A percentile compares a stretch with the other conserved stretches of the same genome.
Conservation (phyloP, 2,797 vertebrate species). For the Falco novaeseelandiae region DNA sequence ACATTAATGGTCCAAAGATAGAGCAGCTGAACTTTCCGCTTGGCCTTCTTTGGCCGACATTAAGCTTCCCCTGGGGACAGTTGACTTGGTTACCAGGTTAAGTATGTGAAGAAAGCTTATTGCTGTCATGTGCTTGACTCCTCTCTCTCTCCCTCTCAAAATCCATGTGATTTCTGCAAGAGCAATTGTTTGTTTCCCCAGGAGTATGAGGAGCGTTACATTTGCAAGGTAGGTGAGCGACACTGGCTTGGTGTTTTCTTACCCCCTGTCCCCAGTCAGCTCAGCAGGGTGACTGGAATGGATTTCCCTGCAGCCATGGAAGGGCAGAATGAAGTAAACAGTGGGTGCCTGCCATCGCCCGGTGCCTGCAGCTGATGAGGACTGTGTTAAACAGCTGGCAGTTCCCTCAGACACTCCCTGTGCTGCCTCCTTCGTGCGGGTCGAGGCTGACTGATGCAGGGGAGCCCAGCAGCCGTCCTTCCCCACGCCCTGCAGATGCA, state of each 20-base stretch:
- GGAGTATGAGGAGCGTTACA: neutral
- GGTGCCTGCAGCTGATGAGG: neutral
- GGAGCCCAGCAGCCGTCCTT: neutral
- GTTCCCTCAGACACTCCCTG: neutral
- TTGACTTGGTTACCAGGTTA: slow-evolving; percentile 70
- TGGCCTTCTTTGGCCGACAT: slow-evolving; percentile 69
- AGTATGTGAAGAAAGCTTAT: slow-evolving; percentile 66
- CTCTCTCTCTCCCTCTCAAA: slow-evolving; percentile 29
- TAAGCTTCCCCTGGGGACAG: slow-evolving; percentile 70
- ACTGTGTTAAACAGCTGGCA: neutral
- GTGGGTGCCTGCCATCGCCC: neutral
- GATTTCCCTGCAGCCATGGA: neutral
- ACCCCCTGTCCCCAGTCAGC: neutral
- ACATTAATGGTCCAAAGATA: slow-evolving; percentile 78
- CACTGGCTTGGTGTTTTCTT: fast-evolving
- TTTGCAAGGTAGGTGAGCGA: neutral
- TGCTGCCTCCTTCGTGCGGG: neutral
- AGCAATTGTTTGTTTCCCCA: neutral
- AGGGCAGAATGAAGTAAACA: neutral
- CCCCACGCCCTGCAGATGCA: fast-evolving
- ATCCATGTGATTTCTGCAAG: neutral
- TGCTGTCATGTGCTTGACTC: slow-evolving; percentile 23
- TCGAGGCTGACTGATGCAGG: fast-evolving
- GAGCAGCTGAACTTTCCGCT: slow-evolving; percentile 73
- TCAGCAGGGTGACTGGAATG: neutral